These are phyloP conservation scores for Gerris buenoi DNA, from an alignment of 1,140 invertebrate genomes.

Conservation along the genomic window DNA sequence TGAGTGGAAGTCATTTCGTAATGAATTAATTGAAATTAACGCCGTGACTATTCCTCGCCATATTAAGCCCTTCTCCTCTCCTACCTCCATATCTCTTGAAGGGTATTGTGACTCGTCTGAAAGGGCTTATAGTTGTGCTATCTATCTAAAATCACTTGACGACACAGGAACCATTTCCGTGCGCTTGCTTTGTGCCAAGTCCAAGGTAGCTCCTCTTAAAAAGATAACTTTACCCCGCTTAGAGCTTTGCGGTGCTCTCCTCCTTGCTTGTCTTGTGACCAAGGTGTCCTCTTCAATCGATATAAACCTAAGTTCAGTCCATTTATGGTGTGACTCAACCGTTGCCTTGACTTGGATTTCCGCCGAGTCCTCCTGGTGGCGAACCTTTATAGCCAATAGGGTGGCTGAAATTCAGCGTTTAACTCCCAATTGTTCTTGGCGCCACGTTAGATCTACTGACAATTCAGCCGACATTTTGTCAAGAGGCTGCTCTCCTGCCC, in stretches of 20 bases:
- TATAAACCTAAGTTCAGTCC: not conserved
- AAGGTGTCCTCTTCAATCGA: not conserved
- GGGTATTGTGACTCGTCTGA: not conserved
- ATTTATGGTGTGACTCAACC: not conserved
- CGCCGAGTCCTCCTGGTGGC: not conserved
- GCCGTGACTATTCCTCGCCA: not conserved
- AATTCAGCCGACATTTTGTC: not conserved
- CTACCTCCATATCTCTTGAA: not conserved
- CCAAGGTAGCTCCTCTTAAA: not conserved
- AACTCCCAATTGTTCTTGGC: not conserved
- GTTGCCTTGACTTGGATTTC: not conserved
- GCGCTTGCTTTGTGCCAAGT: not conserved
- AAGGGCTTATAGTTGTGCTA: not conserved
- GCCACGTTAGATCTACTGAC: not conserved
- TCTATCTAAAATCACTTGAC: not conserved
- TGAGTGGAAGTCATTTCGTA: not conserved
- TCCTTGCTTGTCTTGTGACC: not conserved
- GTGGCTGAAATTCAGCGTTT: not conserved
- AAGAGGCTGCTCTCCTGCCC: not conserved
- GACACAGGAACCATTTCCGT: not conserved
- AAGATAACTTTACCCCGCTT: not conserved
- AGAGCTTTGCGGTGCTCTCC: not conserved
- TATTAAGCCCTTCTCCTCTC: not conserved
- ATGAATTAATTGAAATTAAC: not conserved
- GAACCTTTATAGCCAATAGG: not conserved